These are phyloP conservation scores for Numenius phaeopus DNA, from an alignment of 2,797 vertebrate species.

Conservation along the genomic window DNA sequence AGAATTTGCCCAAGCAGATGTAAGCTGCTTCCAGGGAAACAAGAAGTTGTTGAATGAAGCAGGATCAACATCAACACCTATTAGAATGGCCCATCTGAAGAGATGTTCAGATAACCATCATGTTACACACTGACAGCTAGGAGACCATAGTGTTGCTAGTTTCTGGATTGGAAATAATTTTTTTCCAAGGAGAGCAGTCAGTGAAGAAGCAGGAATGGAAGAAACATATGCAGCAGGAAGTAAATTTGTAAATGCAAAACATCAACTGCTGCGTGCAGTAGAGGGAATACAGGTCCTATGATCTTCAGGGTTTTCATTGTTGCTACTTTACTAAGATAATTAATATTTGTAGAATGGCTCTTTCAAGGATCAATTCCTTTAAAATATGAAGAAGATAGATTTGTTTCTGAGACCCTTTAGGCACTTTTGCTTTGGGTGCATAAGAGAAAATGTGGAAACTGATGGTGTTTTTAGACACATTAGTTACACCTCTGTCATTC, in stretches of 20 bases:
- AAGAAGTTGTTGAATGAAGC: constrained; percentile 63
- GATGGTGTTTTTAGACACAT: neutral
- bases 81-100: constrained; percentile 13
- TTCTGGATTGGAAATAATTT: neutral
- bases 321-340: neutral
- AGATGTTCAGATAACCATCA: constrained; percentile 4
- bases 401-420: neutral
- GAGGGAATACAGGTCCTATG: fast-evolving
- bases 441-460: neutral
- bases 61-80: constrained; percentile 51
- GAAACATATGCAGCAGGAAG: neutral
- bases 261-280: neutral
- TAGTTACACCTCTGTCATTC: neutral
- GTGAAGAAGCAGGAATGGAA: neutral
- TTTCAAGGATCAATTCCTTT: neutral
- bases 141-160: neutral
- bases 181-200: neutral
- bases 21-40: constrained; percentile 58
- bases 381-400: neutral
- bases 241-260: neutral
- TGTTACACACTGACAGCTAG: neutral
- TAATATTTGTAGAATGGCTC: neutral
- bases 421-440: neutral
- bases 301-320: neutral
- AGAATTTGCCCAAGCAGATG: constrained; percentile 61